phyloP scores from a whole-genome alignment of 2,888 invertebrate species.

The Chaetogeoica ovagalla region DNA sequence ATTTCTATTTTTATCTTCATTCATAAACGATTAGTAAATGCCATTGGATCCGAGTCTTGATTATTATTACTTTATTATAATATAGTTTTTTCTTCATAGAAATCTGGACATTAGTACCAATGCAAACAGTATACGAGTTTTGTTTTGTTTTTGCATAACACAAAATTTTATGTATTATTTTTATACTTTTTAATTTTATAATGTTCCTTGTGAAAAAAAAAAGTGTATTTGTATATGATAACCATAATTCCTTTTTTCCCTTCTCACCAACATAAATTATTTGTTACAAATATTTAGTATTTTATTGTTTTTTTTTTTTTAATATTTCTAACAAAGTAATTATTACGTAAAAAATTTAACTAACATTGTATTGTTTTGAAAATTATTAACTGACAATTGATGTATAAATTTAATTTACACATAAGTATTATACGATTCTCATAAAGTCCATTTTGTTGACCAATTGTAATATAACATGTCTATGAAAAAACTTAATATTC shows the following conservation, averaged over 20 bases:
- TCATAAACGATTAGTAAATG: no score
- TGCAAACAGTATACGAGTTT: constrained; percentile 1
- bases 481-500: no score
- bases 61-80: neutral
- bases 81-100: neutral
- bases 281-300: constrained; percentile 33
- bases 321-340: constrained; percentile 23
- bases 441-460: no score
- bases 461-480: no score
- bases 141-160: constrained; percentile 30
- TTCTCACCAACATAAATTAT: constrained; percentile 6
- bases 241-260: constrained; percentile 18
- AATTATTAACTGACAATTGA: no score
- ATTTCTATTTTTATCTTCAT: no score
- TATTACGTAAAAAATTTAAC: neutral
- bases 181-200: constrained; percentile 16
- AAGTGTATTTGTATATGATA: neutral
- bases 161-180: constrained; percentile 22
- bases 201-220: constrained; percentile 6
- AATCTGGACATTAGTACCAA: neutral
- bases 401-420: no score
- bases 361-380: no score
- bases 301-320: constrained; percentile 20
- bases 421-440: no score
- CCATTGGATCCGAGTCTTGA: no score